A percentile compares a stretch with the other conserved stretches of the same genome.
Conservation (phyloP, 2,888 invertebrate genomes). For the Tyria jacobaeae region DNA sequence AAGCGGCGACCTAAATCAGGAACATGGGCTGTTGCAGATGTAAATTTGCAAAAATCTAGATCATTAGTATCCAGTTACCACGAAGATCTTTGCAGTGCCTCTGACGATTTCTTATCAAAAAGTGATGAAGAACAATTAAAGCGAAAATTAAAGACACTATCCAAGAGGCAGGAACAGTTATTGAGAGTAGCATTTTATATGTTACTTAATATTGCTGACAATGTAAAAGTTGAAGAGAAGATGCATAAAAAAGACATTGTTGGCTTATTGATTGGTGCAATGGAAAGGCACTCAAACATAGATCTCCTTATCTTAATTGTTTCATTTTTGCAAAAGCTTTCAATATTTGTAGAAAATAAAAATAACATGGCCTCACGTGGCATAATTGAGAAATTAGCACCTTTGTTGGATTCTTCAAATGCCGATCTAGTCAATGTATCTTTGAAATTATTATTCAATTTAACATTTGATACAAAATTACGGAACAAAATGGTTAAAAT, state of each 20-base stretch:
- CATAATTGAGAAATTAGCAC: conserved; percentile 93
- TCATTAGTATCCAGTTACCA: conserved; percentile 90
- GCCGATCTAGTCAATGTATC: conserved; percentile 93
- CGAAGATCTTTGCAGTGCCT: conserved; percentile 87
- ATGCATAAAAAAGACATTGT: conserved; percentile 98
- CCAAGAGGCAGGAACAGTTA: conserved; percentile 97
- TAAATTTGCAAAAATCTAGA: conserved; percentile 85
- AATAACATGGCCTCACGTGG: conserved; percentile 94
- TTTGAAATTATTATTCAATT: conserved; percentile 95
- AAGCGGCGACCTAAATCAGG: conserved; percentile 92
- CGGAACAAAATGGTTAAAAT: conserved; percentile 95
- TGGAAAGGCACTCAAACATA: conserved; percentile 94
- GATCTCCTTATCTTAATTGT: conserved; percentile 96
- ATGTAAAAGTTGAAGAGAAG: conserved; percentile 97
- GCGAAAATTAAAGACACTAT: conserved; percentile 92
- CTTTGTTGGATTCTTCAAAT: conserved; percentile 90
- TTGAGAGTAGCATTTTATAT: conserved; percentile 96
- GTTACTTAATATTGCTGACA: conserved; percentile 97
- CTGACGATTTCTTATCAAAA: conserved; percentile 80
- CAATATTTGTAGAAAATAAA: conserved; percentile 97
- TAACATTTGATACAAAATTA: conserved; percentile 96
- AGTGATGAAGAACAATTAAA: conserved; percentile 92
- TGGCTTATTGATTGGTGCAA: conserved; percentile 93
- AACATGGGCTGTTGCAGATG: conserved; percentile 88
- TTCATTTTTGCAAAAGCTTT: conserved; percentile 97